Percentiles rank a stretch among this genome's conserved stretches.
Conservation (phyloP, 2,797 vertebrate species). For the Pseudotriccus pelzelni region DNA sequence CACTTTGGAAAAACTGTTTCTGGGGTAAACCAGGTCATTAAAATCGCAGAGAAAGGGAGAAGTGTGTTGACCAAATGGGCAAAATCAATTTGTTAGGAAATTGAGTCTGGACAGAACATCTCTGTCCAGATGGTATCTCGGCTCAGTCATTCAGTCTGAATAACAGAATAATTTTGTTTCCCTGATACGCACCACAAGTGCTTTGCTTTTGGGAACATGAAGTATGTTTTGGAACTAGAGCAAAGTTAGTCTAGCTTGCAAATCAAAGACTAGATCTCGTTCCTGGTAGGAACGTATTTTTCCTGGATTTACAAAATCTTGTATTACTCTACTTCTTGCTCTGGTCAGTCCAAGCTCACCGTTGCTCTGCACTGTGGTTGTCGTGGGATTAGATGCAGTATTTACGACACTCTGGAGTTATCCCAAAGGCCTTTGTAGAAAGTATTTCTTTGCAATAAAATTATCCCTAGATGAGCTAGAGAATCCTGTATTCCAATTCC, state of each 20-base stretch:
- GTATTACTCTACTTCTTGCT: not conserved
- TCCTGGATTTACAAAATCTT: not conserved
- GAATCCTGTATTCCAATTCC: not conserved
- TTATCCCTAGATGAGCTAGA: not conserved
- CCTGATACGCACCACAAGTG: not conserved
- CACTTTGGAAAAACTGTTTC: not conserved
- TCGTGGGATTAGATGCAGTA: not conserved
- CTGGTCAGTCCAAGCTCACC: not conserved
- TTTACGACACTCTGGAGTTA: not conserved
- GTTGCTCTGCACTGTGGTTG: accelerated
- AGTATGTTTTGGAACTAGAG: not conserved
- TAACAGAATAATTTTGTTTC: not conserved
- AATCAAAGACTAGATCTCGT: not conserved
- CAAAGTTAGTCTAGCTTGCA: not conserved
- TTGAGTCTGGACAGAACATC: not conserved
- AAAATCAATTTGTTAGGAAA: not conserved
- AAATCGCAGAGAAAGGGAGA: not conserved
- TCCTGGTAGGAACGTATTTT: not conserved
- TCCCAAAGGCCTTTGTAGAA: not conserved
- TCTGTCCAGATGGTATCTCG: not conserved
- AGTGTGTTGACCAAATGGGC: not conserved
- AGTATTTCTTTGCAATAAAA: not conserved
- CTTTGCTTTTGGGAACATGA: not conserved
- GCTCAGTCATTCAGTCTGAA: not conserved
- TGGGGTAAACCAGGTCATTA: not conserved